phyloP scores from a whole-genome alignment of 2,797 vertebrate genomes.

The Macroramphosus scolopax region DNA sequence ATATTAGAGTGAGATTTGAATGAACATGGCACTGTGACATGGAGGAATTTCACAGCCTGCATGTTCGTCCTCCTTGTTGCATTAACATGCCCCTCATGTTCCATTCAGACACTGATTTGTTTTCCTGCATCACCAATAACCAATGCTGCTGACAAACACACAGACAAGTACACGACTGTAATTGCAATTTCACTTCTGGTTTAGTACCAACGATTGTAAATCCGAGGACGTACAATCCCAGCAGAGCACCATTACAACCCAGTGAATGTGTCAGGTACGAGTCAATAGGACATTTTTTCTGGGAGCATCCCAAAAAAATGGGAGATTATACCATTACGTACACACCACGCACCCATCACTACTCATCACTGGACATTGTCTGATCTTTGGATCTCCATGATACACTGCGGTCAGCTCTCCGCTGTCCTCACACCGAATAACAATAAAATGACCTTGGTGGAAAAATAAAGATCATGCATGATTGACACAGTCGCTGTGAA shows the following conservation, averaged over 20 bases:
- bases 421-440: conserved; percentile 45
- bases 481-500: conserved; percentile 38
- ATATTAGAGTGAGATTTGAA: conserved; percentile 65
- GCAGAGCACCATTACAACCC: no score
- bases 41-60: conserved; percentile 62
- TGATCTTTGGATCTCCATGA: conserved; percentile 22
- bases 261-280: conserved; percentile 19
- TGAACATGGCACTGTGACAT: conserved; percentile 70
- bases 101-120: conserved; percentile 57
- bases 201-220: no score
- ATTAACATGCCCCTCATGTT: conserved; percentile 76
- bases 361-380: conserved; percentile 17
- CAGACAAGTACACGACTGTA: conserved; percentile 34
- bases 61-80: conserved; percentile 55
- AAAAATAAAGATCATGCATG: conserved; percentile 58
- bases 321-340: conserved; percentile 4
- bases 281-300: conserved; percentile 19
- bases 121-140: conserved; percentile 46
- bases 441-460: conserved; percentile 77
- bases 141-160: conserved; percentile 50
- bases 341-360: conserved; percentile 8
- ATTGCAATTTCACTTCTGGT: conserved; percentile 40
- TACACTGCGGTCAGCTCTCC: conserved; percentile 29
- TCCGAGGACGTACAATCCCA: no score
- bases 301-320: conserved; percentile 16